phyloP scores from a whole-genome alignment of 2,113 vertebrate species.

The Motacilla tschutschensis region DNA sequence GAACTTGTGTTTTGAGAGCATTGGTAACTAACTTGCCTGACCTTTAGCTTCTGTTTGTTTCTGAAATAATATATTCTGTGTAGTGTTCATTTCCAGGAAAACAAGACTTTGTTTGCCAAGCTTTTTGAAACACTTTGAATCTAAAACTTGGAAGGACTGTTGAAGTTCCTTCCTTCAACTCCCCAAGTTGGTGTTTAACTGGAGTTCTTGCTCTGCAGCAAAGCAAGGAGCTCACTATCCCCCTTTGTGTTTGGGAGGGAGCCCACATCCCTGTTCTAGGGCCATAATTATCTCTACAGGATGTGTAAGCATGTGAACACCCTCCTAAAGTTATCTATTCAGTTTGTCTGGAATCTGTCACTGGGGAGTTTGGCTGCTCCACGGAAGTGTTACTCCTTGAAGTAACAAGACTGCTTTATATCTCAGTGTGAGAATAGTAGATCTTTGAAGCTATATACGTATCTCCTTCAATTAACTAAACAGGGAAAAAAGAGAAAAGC shows the following conservation, averaged over 20 bases:
- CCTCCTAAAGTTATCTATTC: neutral
- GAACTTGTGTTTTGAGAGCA: neutral
- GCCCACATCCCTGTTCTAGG: accelerated
- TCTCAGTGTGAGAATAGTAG: neutral
- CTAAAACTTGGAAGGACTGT: neutral
- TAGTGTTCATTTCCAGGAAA: neutral
- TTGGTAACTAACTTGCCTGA: neutral
- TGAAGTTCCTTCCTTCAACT: neutral
- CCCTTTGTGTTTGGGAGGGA: neutral
- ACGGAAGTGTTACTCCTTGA: accelerated
- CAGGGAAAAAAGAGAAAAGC: neutral
- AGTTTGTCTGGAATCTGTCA: neutral
- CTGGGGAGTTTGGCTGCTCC: neutral
- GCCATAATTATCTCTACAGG: neutral
- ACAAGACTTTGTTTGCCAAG: neutral
- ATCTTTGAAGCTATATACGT: neutral
- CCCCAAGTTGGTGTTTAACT: neutral
- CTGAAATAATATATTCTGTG: neutral
- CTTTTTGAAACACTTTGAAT: neutral
- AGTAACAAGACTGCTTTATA: neutral
- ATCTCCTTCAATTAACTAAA: neutral
- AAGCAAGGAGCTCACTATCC: neutral
- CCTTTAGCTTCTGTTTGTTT: neutral
- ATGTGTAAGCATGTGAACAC: neutral
- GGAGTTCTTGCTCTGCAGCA: neutral